Evolutionary conservation across 1,140 invertebrate genomes (phyloP).

Genomic region (Temnothorax nylanderi): DNA sequence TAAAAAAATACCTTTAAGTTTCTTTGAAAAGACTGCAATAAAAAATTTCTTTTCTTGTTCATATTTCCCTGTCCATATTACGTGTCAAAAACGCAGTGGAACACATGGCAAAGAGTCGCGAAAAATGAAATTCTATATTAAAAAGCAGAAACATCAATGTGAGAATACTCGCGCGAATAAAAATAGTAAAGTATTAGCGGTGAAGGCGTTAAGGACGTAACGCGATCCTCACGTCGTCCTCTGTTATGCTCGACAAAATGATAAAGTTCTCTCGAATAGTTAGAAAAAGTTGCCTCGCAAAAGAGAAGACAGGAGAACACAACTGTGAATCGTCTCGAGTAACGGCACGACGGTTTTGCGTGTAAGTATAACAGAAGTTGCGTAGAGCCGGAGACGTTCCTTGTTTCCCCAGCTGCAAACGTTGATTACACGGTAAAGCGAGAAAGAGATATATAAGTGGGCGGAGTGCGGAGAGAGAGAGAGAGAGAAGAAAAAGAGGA

Average conservation of each 20-base stretch:
- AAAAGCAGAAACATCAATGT: background rate
- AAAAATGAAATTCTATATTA: background rate
- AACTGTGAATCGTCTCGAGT: conserved; percentile 16
- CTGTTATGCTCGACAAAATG: conserved; percentile 23
- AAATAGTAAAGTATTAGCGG: conserved; percentile 8
- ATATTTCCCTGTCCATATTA: no score
- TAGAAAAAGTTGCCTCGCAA: background rate
- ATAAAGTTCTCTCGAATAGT: conserved; percentile 2
- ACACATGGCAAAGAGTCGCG: background rate
- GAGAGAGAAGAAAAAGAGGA: background rate
- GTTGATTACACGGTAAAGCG: conserved; percentile 42
- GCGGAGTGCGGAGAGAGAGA: background rate
- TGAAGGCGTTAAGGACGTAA: conserved; percentile 3
- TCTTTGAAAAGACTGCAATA: background rate
- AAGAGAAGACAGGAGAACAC: background rate
- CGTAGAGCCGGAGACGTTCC: background rate
- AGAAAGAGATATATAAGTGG: background rate
- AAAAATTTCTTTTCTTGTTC: background rate
- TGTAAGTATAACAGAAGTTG: background rate
- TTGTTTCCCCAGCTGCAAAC: background rate
- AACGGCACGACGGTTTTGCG: conserved; percentile 12
- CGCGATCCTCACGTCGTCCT: background rate
- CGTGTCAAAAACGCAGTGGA: background rate
- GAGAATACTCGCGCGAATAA: background rate
- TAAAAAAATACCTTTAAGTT: background rate